A percentile compares a stretch with the other conserved stretches of the same genome.
Evolutionary conservation across 2,797 vertebrate species (phyloP).

Genomic region (Eutrigla gurnardus): DNA sequence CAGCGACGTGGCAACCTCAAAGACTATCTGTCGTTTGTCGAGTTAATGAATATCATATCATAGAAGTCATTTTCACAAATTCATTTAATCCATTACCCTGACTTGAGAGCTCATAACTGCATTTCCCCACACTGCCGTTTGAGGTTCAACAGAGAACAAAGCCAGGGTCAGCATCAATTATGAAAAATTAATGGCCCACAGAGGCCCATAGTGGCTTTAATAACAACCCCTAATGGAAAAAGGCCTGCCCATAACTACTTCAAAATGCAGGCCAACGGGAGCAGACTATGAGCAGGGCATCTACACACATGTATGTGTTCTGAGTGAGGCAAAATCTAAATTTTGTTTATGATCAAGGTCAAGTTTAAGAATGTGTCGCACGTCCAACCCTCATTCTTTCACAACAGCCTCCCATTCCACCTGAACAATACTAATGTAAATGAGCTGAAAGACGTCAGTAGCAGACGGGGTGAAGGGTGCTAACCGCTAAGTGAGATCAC

Average conservation of each 20-base stretch:
- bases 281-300: not conserved
- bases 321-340: not conserved
- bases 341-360: not conserved
- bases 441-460: not conserved
- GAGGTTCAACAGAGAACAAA: slow-evolving; percentile 53
- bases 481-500: slow-evolving; percentile 26
- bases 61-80: slow-evolving; percentile 56
- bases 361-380: not conserved
- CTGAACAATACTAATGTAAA: not conserved
- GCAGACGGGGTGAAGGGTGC: slow-evolving; percentile 2
- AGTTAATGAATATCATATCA: slow-evolving; percentile 56
- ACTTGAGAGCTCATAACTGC: slow-evolving; percentile 36
- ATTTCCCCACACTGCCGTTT: slow-evolving; percentile 32
- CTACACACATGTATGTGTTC: not conserved
- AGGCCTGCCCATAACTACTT: slow-evolving; percentile 42
- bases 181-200: slow-evolving; percentile 72
- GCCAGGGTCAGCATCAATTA: slow-evolving; percentile 66
- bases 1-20: not conserved
- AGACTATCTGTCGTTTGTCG: slow-evolving; percentile 9
- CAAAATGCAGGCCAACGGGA: slow-evolving; percentile 46
- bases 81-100: slow-evolving; percentile 73
- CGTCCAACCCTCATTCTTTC: not conserved
- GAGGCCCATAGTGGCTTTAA: slow-evolving; percentile 66
- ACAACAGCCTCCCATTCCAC: not conserved
- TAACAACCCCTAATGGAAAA: slow-evolving; percentile 60